Evolutionary conservation across 2,888 invertebrate species (phyloP), one percentile per base, ranked within the genome.

Genomic region (Mechanitis mazaeus): DNA sequence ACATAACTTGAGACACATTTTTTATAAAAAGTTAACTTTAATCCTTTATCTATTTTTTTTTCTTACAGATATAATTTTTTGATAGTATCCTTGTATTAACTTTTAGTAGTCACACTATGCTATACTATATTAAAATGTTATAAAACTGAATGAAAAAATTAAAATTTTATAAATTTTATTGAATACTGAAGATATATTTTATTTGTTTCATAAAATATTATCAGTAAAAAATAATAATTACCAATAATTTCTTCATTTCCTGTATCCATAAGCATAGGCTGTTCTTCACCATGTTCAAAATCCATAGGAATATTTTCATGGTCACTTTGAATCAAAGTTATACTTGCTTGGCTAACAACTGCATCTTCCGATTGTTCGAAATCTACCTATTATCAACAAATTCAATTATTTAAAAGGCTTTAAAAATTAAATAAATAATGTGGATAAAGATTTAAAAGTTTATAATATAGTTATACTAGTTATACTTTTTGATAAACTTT

Each of bases 241-340:
- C 89, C 84, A 72, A 88, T 86, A 59, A 88, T 84, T 78, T 88
- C 89, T 75, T 89, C 87, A 72, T 70, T 75, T n/a, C 78, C 84
- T 12, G 86, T 79, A 45, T 87, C 88, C 85, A 90, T 84, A 0
- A 88, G 74, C 64, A 84, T 81, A 38, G 81, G 77, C 56, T 85
- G 82, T 58, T 86, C 87, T 58, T 84, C 81, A 63, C 81, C 80
- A 31, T 81, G 77, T 53, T 84, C 85, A 77, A 86, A 85, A 55
- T 88, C 85, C 87, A 90, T 88, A 1, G 82, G 75, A 38, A 88
- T 83, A 46, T 76, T 78, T 28, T 73, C 76, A 66, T 84, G 79
- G 2, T 67, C 68, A 31, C 71, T 73, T 1, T 66, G 64, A 60
- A 82, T 83, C 35, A 89, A 73, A 35, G 74, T 72, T 28, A 88